phyloP scores from a whole-genome alignment of 2,888 invertebrate genomes.

The Tuberolachnus salignus region DNA sequence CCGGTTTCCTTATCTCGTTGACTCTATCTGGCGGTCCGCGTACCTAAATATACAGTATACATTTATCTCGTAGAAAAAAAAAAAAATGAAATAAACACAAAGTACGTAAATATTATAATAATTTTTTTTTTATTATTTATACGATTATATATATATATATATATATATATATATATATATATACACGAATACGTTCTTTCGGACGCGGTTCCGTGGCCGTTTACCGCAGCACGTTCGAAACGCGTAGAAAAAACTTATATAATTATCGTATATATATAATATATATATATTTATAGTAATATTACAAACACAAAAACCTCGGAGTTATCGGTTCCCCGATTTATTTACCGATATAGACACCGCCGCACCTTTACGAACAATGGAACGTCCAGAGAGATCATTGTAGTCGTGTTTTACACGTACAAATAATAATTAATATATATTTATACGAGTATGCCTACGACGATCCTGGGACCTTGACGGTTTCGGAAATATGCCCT shows the following conservation, averaged over 20 bases:
- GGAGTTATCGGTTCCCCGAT: not conserved
- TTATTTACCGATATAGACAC: not conserved
- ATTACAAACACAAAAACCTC: not conserved
- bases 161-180: too few species aligned
- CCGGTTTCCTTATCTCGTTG: not conserved
- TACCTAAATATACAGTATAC: not conserved
- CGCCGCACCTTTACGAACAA: constrained; percentile 2
- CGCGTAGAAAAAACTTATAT: too few species aligned
- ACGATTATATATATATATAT: too few species aligned
- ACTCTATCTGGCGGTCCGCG: not conserved
- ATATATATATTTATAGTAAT: not conserved
- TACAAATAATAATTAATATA: not conserved
- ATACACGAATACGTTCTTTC: not conserved
- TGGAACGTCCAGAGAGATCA: constrained; percentile 21
- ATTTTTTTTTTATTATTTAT: too few species aligned
- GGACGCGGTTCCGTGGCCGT: too few species aligned
- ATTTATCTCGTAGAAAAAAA: too few species aligned
- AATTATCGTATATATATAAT: too few species aligned
- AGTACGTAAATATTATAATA: too few species aligned
- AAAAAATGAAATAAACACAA: too few species aligned
- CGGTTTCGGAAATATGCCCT: not conserved
- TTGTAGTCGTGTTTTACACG: not conserved
- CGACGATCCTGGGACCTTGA: not conserved
- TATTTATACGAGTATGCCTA: not conserved
- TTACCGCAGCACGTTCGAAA: too few species aligned